These are phyloP conservation scores for Mus spretus DNA, from an alignment of 2,797 vertebrate genomes.

Conservation along the genomic window DNA sequence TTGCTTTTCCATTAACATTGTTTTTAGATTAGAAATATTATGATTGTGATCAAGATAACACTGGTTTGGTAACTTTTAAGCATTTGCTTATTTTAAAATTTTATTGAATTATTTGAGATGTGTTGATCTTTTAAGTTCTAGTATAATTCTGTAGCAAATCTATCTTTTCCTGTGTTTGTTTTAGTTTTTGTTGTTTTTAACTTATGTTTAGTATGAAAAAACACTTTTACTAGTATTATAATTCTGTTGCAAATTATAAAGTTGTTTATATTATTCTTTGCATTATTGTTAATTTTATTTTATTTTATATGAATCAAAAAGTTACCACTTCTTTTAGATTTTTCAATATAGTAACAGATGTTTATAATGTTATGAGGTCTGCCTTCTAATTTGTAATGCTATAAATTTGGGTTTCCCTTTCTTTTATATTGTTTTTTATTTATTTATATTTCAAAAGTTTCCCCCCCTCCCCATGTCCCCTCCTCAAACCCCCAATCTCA, in stretches of 20 bases:
- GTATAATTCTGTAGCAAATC: not conserved
- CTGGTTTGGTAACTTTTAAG: not conserved
- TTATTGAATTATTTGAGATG: not conserved
- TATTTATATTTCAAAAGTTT: not conserved
- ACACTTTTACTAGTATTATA: not conserved
- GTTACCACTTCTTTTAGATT: not conserved
- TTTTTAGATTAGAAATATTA: constrained; percentile 41
- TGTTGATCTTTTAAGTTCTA: not conserved
- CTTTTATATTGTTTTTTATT: not conserved
- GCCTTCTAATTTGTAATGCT: not conserved
- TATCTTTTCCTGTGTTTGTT: not conserved
- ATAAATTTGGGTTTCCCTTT: not conserved
- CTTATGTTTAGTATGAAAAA: not conserved
- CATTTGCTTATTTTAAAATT: not conserved
- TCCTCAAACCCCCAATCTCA: not conserved
- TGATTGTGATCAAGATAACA: not conserved
- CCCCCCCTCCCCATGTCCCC: no score
- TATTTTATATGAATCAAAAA: not conserved
- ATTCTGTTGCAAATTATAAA: not conserved
- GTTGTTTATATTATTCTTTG: not conserved
- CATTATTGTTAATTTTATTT: not conserved
- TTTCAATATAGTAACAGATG: not conserved
- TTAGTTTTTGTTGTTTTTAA: not conserved
- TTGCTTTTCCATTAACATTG: not conserved
- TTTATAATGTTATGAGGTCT: not conserved